Conservation (phyloP, 1,140 invertebrate species). For the Ephestia elutella region DNA sequence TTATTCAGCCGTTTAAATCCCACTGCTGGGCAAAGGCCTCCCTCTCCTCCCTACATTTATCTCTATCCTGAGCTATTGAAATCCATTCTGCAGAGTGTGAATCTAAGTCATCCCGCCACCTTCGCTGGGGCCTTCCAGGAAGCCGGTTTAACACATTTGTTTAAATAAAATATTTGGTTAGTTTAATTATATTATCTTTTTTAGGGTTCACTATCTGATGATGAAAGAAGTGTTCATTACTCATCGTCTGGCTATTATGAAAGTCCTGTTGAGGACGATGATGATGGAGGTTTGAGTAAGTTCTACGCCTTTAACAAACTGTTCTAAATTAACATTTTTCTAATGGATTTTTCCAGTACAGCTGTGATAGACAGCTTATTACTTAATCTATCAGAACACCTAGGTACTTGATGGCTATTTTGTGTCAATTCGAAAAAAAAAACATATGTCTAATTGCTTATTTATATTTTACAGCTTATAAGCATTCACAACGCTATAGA, state of each 20-base stretch:
- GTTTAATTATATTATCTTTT: conserved; percentile 11
- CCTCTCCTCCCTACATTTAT: no score
- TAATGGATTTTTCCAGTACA: neutral
- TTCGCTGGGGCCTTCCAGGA: no score
- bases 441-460: conserved; percentile 9
- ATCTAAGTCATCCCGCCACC: no score
- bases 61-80: no score
- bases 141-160: no score
- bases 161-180: neutral
- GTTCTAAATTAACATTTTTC: conserved; percentile 5
- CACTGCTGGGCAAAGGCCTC: no score
- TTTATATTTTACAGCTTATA: conserved; percentile 58
- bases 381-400: neutral
- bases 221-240: conserved; percentile 81
- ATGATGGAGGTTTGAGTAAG: conserved; percentile 73
- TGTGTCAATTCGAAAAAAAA: neutral
- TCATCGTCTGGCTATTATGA: conserved; percentile 87
- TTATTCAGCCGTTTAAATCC: no score
- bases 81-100: no score
- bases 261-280: conserved; percentile 82
- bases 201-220: conserved; percentile 77
- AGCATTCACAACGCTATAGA: conserved; percentile 71
- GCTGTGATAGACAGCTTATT: neutral
- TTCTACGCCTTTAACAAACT: conserved; percentile 11
- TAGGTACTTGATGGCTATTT: neutral